phyloP scores from a whole-genome alignment of 2,113 vertebrate species.

The Tichodroma muraria region DNA sequence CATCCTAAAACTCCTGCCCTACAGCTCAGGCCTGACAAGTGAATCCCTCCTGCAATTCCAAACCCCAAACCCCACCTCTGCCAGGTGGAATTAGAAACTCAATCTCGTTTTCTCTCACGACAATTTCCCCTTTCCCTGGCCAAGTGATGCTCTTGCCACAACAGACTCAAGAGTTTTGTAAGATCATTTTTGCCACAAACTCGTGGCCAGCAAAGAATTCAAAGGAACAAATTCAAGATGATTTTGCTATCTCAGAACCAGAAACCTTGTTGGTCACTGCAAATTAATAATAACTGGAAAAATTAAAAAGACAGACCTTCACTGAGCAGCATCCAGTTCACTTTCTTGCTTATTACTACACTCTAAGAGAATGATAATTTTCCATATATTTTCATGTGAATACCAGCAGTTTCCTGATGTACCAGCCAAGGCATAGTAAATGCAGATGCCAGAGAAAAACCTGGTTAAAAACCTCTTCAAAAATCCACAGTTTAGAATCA shows the following conservation, averaged over 20 bases:
- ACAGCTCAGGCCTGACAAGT: background rate
- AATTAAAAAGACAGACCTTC: background rate
- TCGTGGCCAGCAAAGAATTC: background rate
- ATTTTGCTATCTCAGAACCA: background rate
- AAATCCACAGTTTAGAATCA: background rate
- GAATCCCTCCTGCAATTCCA: background rate
- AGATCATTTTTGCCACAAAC: background rate
- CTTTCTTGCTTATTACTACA: background rate
- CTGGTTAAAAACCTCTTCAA: background rate
- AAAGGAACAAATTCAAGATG: background rate
- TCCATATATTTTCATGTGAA: background rate
- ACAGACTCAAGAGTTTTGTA: fast-evolving
- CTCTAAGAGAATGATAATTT: background rate
- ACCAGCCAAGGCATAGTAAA: background rate
- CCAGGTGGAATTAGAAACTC: background rate
- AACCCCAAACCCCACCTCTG: background rate
- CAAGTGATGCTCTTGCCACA: fast-evolving
- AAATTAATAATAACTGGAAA: background rate
- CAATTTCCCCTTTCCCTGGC: too few species aligned
- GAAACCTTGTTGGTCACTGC: background rate
- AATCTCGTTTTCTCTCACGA: background rate
- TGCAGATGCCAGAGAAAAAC: background rate
- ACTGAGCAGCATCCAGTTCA: too few species aligned
- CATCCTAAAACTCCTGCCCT: fast-evolving
- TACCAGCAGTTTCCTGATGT: background rate